Percentiles rank a stretch among this genome's conserved stretches.
Conservation (phyloP, 2,797 vertebrate species). For the Bucorvus abyssinicus region DNA sequence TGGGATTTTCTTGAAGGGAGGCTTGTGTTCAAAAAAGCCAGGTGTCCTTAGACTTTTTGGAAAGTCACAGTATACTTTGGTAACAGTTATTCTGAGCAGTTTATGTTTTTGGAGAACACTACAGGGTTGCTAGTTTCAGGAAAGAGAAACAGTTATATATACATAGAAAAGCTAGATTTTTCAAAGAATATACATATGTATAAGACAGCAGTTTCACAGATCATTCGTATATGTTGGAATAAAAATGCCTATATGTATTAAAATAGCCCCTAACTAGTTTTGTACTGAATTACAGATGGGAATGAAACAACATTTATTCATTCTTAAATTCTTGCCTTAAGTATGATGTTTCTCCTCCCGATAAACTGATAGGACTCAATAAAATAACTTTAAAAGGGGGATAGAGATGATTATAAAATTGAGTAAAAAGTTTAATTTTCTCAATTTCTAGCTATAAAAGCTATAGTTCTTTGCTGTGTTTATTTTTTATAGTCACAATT, state of each 20-base stretch:
- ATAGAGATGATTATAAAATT: neutral
- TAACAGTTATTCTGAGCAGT: neutral
- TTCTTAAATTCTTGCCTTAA: neutral
- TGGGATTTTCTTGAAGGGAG: neutral
- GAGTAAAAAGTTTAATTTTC: neutral
- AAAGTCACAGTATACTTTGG: neutral
- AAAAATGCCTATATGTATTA: neutral
- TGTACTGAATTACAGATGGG: neutral
- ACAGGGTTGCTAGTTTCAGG: neutral
- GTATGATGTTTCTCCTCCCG: neutral
- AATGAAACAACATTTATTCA: neutral
- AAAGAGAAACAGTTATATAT: neutral
- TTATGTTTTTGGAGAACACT: neutral
- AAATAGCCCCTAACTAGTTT: neutral
- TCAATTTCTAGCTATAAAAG: neutral
- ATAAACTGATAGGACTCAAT: neutral
- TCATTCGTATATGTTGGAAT: neutral
- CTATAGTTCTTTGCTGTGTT: neutral
- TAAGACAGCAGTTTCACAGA: slow-evolving; percentile 7
- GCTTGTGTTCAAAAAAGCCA: neutral
- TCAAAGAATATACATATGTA: neutral
- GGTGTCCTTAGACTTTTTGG: neutral
- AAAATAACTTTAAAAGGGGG: neutral
- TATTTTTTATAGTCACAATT: neutral
- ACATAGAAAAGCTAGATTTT: neutral